phyloP scores from a whole-genome alignment of 1,140 invertebrate genomes.

The Ostrea edulis region DNA sequence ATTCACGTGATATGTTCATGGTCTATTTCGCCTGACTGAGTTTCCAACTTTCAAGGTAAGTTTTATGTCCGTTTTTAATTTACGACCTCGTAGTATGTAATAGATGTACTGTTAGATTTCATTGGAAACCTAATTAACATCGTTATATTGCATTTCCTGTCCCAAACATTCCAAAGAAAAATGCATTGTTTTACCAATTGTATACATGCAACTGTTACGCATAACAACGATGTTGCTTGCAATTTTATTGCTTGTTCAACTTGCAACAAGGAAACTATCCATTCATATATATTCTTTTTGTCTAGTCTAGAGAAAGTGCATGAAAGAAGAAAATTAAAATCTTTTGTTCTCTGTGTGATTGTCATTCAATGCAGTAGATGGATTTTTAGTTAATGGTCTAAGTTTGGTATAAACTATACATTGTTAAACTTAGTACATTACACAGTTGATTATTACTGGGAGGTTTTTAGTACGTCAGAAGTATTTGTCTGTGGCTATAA shows the following conservation, averaged over 20 bases:
- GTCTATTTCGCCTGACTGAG: conserved; percentile 10
- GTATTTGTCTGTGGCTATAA: no score
- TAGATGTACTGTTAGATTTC: neutral
- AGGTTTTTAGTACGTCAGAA: no score
- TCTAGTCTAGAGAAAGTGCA: neutral
- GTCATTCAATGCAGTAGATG: no score
- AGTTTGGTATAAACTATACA: no score
- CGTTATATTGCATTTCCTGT: conserved; percentile 14
- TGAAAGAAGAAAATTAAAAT: neutral
- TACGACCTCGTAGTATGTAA: neutral
- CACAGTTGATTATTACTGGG: no score
- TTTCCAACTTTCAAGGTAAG: neutral
- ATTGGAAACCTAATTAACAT: neutral
- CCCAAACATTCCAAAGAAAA: neutral
- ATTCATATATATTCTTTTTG: neutral
- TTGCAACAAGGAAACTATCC: neutral
- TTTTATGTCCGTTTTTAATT: neutral
- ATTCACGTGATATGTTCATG: conserved; percentile 11
- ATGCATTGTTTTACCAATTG: neutral
- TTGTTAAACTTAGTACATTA: no score
- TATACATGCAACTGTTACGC: neutral
- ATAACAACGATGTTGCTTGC: neutral
- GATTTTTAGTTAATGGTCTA: no score
- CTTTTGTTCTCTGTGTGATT: no score
- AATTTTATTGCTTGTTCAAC: conserved; percentile 19